These are phyloP conservation scores for Silurus glanis DNA, from an alignment of 2,113 vertebrate species.

Conservation along the genomic window DNA sequence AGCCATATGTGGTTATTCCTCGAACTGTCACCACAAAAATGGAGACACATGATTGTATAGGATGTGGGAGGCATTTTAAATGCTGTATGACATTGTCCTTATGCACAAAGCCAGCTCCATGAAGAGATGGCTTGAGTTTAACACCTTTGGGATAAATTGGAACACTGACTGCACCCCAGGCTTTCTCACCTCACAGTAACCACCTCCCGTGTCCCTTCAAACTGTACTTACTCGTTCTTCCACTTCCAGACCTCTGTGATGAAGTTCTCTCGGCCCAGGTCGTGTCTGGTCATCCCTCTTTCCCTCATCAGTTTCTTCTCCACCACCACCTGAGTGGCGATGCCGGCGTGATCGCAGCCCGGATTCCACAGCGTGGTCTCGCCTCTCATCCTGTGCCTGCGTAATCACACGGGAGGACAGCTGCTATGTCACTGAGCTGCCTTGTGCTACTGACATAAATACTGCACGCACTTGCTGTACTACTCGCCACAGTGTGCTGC, in stretches of 20 bases:
- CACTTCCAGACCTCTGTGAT: constrained; percentile 87
- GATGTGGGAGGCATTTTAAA: no score
- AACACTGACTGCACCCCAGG: no score
- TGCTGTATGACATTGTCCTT: no score
- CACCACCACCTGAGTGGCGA: constrained; percentile 92
- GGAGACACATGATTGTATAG: no score
- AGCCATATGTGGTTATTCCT: no score
- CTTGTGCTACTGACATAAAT: not conserved
- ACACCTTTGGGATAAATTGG: no score
- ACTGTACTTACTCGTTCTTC: constrained; percentile 86
- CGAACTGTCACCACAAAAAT: no score
- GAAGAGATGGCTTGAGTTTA: no score
- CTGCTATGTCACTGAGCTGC: not conserved
- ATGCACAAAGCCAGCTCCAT: no score
- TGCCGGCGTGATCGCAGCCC: constrained; percentile 89
- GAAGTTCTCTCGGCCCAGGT: constrained; percentile 84
- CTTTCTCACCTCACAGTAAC: no score
- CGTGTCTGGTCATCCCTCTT: constrained; percentile 78
- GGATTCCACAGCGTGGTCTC: constrained; percentile 91
- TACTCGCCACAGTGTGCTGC: not conserved
- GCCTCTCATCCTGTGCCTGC: constrained; percentile 88
- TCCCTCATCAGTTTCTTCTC: constrained; percentile 89
- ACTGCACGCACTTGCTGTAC: not conserved
- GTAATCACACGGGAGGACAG: not conserved
- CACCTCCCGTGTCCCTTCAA: no score